phyloP scores from a whole-genome alignment of 2,113 vertebrate species.

The Hyperopisus bebe region DNA sequence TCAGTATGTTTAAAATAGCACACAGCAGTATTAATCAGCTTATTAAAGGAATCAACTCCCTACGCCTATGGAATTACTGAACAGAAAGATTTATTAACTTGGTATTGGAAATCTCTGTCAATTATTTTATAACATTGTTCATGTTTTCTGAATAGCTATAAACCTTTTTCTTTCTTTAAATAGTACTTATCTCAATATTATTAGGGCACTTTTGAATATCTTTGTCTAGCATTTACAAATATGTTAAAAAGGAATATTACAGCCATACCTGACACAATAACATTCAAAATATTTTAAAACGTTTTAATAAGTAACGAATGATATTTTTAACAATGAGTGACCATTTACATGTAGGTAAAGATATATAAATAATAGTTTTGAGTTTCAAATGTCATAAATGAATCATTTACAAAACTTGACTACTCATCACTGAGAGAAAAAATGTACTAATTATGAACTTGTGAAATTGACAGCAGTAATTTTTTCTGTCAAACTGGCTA shows the following conservation, averaged over 20 bases:
- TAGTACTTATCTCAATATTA: neutral
- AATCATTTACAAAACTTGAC: neutral
- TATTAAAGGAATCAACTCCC: neutral
- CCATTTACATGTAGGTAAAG: neutral
- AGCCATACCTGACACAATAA: neutral
- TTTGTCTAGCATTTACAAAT: neutral
- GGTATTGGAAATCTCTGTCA: neutral
- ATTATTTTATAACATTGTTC: neutral
- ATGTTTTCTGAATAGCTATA: neutral
- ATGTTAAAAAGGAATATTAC: neutral
- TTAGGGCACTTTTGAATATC: neutral
- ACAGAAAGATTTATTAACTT: neutral
- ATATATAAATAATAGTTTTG: neutral
- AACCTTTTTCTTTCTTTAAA: neutral
- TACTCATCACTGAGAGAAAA: neutral
- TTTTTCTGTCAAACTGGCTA: neutral
- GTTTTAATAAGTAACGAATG: neutral
- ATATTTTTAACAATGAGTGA: neutral
- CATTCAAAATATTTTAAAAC: neutral
- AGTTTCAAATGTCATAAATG: neutral
- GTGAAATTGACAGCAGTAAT: neutral
- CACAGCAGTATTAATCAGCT: neutral
- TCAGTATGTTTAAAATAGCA: neutral
- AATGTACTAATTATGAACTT: neutral
- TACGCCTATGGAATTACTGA: neutral